Percentiles rank a stretch among this genome's conserved stretches.
Conservation (phyloP, 2,888 invertebrate genomes). For the Steinernema hermaphroditum region DNA sequence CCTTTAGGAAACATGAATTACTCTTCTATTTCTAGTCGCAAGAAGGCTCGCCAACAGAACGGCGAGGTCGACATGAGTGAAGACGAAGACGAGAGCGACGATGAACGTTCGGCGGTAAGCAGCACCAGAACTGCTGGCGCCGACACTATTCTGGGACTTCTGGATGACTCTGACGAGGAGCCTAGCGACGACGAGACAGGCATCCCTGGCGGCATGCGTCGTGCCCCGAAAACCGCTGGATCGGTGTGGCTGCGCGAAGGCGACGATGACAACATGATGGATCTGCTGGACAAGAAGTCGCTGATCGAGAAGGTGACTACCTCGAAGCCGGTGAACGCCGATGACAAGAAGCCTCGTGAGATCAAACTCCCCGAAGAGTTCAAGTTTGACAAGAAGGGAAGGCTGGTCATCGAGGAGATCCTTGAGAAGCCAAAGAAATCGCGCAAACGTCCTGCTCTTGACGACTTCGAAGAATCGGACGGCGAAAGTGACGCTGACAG, state of each 20-base stretch:
- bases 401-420: slow-evolving; percentile 48
- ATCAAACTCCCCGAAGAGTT: slow-evolving; percentile 47
- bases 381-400: slow-evolving; percentile 53
- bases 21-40: slow-evolving; percentile 1
- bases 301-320: slow-evolving; percentile 39
- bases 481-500: not conserved
- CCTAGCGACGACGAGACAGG: slow-evolving; percentile 13
- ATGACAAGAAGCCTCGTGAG: slow-evolving; percentile 39
- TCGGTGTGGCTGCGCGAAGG: slow-evolving; percentile 57
- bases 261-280: slow-evolving; percentile 51
- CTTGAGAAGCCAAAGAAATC: slow-evolving; percentile 23
- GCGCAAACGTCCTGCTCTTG: slow-evolving; percentile 1
- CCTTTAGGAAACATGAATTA: slow-evolving; percentile 27
- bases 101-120: slow-evolving; percentile 46
- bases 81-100: slow-evolving; percentile 31
- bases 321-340: slow-evolving; percentile 21
- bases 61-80: slow-evolving; percentile 24
- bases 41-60: not conserved
- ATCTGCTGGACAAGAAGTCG: slow-evolving; percentile 53
- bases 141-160: slow-evolving; percentile 58
- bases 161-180: slow-evolving; percentile 47
- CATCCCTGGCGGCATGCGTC: slow-evolving; percentile 14
- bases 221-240: slow-evolving; percentile 20
- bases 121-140: slow-evolving; percentile 56
- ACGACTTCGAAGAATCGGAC: slow-evolving; percentile 27